Base-by-base conservation (phyloP, 2,797 vertebrate species). In the Phalanger gymnotis region DNA sequence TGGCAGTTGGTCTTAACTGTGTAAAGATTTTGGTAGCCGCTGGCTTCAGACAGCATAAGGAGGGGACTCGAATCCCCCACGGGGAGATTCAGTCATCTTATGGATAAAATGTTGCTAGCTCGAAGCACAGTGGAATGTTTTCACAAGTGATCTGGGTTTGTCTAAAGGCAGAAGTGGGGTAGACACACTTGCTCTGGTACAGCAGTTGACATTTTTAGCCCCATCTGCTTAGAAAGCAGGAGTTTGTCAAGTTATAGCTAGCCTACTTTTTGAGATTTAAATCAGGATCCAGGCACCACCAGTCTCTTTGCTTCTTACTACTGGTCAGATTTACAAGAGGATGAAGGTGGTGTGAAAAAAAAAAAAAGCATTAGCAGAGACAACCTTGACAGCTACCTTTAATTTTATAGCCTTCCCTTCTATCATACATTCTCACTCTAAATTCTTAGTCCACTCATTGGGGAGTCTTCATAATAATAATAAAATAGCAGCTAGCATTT, bases 331-430 rank as follows among this genome's bases (percentile, higher is more conserved):
- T 61, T 28, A 51, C 1, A n/a, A n/a, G 55, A 93, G 56, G 34
- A 95, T 34, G 55, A 81, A 90, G 0, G 30, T 94, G 54, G 2
- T 81, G n/a, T 13, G 54, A 14, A 3, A 16, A 55, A 91, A 28
- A 52, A 1, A 61, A 92, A 30, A 52, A 1, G 31, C 30, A 51
- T 1, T 56, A 54, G 92, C 54, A 61, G 54, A 73, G 19, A 5
- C 53, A 16, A 19, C 16, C 19, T 7, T 13, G 57, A 47, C 34
- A 54, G 47, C 34, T 91, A 92, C 57, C 1, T 28, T 73, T 40
- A 51, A 91, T 94, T 66, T 94, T 91, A 56, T 19, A 57, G 27
- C 40, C 30, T 96, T 55, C 81, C 6, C 31, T 25, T 54, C 89
- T 90, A n/a, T 95, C 2, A 53, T 7, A 31, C 4, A 40, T 22